These are phyloP conservation scores for Clavelina lepadiformis DNA, from an alignment of 23 tunicate genomes.

Conservation along the genomic window DNA sequence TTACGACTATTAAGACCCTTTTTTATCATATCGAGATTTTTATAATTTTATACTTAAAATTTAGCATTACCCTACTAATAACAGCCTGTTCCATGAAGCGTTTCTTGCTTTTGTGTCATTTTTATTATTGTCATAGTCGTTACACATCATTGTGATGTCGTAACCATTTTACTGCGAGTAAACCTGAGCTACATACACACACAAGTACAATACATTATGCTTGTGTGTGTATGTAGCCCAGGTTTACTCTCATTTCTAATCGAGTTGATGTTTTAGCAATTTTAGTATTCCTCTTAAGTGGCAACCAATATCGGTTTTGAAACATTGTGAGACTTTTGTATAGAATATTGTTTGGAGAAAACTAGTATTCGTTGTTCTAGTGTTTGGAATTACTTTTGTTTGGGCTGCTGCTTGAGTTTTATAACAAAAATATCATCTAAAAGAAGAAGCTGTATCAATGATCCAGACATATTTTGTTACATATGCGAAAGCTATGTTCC, in stretches of 20 bases:
- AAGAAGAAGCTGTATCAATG: slow-evolving; percentile 11
- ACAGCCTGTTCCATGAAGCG: background rate
- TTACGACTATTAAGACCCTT: background rate
- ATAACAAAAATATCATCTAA: background rate
- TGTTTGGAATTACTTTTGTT: background rate
- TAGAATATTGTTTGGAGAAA: background rate
- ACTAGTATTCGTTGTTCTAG: too few relatives aligned
- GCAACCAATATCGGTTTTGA: background rate
- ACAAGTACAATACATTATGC: slow-evolving; percentile 1
- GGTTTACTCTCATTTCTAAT: background rate
- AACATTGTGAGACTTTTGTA: background rate
- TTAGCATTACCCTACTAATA: too few relatives aligned
- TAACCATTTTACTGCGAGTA: background rate
- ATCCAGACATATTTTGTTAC: slow-evolving; percentile 20
- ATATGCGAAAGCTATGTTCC: slow-evolving; percentile 10
- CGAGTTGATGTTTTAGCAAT: background rate
- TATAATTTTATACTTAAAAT: too few relatives aligned
- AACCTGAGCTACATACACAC: background rate
- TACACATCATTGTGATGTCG: background rate
- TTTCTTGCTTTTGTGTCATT: background rate
- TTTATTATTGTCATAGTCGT: background rate
- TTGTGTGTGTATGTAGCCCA: background rate
- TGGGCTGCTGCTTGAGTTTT: background rate
- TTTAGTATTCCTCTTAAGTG: background rate
- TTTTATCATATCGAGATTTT: background rate